phyloP scores from a whole-genome alignment of 2,797 vertebrate genomes.

The Rhabdophis nuchalis region DNA sequence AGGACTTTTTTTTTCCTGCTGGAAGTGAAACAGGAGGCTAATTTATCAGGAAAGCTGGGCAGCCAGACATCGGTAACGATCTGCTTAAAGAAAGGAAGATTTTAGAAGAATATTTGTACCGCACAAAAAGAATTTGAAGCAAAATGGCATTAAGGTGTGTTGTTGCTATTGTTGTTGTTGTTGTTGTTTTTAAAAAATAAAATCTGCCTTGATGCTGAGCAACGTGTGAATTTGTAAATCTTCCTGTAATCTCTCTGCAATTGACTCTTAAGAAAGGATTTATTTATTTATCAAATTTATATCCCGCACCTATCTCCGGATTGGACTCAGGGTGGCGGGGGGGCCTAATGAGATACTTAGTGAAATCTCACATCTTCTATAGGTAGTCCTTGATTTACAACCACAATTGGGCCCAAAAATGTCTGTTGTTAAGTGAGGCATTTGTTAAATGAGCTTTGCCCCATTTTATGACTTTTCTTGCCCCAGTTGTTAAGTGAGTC shows the following conservation, averaged over 20 bases:
- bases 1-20: slow-evolving; percentile 64
- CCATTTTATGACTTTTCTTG: neutral
- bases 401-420: neutral
- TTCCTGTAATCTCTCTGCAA: slow-evolving; percentile 2
- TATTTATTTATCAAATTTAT: no score
- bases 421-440: neutral
- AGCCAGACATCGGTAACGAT: slow-evolving; percentile 58
- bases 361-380: neutral
- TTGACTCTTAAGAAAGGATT: neutral
- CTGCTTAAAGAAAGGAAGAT: slow-evolving; percentile 53
- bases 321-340: no score
- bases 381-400: neutral
- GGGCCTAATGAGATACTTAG: neutral
- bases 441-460: neutral
- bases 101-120: slow-evolving; percentile 49
- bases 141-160: slow-evolving; percentile 17
- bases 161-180: neutral
- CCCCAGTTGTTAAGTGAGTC: neutral
- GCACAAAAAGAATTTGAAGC: slow-evolving; percentile 44
- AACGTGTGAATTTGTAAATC: slow-evolving; percentile 23
- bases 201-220: slow-evolving; percentile 20
- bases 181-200: no score
- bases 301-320: no score
- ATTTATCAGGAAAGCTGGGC: slow-evolving; percentile 60
- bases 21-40: slow-evolving; percentile 61